Evolutionary conservation across 2,888 invertebrate genomes (phyloP).

Genomic region (Cheilosia variabilis): DNA sequence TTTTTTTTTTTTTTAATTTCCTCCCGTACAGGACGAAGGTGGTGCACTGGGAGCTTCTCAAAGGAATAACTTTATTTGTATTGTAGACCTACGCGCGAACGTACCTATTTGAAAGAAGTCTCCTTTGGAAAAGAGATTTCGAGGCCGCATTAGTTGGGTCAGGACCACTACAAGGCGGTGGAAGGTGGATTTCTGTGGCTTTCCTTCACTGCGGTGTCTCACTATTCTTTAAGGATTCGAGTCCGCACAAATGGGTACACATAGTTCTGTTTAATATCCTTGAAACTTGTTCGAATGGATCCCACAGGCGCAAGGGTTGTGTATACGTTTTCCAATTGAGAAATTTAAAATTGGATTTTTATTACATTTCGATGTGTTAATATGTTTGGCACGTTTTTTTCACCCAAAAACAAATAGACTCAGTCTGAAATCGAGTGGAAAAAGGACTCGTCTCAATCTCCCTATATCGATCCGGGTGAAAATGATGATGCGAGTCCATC

Average conservation of each 20-base stretch:
- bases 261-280: conserved; percentile 50
- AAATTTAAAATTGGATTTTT: conserved; percentile 68
- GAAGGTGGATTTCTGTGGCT: conserved; percentile 41
- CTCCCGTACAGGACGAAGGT: neutral
- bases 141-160: conserved; percentile 66
- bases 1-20: neutral
- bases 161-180: conserved; percentile 55
- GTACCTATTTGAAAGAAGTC: conserved; percentile 33
- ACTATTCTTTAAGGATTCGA: conserved; percentile 48
- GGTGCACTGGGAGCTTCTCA: conserved; percentile 32
- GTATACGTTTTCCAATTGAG: conserved; percentile 56
- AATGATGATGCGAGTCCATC: conserved; percentile 23
- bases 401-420: neutral
- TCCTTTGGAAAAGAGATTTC: conserved; percentile 43
- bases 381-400: conserved; percentile 52
- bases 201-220: conserved; percentile 19
- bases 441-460: conserved; percentile 6
- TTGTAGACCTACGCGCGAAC: conserved; percentile 8
- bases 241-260: conserved; percentile 23
- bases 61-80: conserved; percentile 52
- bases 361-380: conserved; percentile 49
- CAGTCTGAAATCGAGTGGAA: neutral
- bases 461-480: conserved; percentile 14
- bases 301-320: conserved; percentile 15
- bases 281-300: conserved; percentile 45